phyloP scores from a whole-genome alignment of 2,797 vertebrate species.

The Gallinago stenura region DNA sequence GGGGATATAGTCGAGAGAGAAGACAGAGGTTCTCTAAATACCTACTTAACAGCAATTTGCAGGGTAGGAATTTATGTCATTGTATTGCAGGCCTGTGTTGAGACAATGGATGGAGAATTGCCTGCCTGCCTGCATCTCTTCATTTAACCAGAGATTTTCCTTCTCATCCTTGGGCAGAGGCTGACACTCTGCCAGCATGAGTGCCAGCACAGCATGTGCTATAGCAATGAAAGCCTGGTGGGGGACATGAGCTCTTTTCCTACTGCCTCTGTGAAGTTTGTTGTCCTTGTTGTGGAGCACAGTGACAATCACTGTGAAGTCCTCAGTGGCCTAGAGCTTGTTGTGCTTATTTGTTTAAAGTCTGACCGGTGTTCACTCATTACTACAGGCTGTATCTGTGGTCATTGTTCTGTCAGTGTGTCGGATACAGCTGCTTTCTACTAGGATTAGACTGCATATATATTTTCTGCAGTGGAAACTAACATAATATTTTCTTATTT shows the following conservation, averaged over 20 bases:
- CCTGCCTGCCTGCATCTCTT: background rate
- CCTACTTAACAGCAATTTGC: background rate
- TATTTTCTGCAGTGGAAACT: background rate
- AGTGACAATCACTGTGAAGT: background rate
- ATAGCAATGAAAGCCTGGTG: background rate
- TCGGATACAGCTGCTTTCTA: background rate
- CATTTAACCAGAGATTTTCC: background rate
- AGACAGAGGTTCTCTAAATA: background rate
- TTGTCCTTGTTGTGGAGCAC: background rate
- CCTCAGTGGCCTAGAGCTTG: background rate
- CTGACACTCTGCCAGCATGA: background rate
- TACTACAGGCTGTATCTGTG: background rate
- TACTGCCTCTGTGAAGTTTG: background rate
- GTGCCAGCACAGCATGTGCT: background rate
- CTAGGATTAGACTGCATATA: background rate
- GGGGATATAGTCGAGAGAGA: background rate
- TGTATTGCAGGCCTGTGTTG: background rate
- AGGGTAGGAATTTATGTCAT: background rate
- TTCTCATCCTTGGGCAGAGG: background rate
- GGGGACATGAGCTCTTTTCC: background rate
- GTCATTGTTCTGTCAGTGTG: background rate
- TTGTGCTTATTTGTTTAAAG: background rate
- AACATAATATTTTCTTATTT: background rate
- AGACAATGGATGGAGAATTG: background rate
- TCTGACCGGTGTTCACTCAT: background rate